Conservation (phyloP, 2,888 invertebrate genomes). For the Drosophila greeni region DNA sequence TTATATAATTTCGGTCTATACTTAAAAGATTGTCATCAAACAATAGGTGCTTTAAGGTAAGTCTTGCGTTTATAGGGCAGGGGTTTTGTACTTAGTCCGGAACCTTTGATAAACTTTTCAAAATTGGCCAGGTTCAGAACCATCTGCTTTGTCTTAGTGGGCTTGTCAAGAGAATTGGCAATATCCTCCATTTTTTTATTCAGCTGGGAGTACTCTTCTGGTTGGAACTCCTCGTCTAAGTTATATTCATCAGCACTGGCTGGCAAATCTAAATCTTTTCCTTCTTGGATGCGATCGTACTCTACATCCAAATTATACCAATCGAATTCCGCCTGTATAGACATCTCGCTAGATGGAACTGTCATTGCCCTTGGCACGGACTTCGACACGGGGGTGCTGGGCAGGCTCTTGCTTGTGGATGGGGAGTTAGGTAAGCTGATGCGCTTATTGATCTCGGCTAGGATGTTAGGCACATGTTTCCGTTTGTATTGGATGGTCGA, state of each 20-base stretch:
- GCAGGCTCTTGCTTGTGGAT: slow-evolving; percentile 54
- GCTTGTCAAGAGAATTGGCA: neutral
- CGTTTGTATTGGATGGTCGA: slow-evolving; percentile 69
- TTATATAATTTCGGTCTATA: slow-evolving; percentile 49
- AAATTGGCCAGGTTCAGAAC: slow-evolving; percentile 74
- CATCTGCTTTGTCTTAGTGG: slow-evolving; percentile 62
- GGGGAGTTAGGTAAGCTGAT: slow-evolving; percentile 70
- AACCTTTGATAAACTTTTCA: slow-evolving; percentile 77
- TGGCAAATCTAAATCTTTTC: slow-evolving; percentile 1
- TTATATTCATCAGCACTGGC: slow-evolving; percentile 76
- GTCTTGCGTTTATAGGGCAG: slow-evolving; percentile 77
- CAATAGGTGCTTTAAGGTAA: slow-evolving; percentile 78
- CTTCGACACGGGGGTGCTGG: slow-evolving; percentile 50
- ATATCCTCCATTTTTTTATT: slow-evolving; percentile 1
- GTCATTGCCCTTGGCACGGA: slow-evolving; percentile 44
- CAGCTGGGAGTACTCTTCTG: slow-evolving; percentile 20
- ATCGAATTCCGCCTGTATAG: slow-evolving; percentile 78
- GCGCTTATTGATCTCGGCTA: slow-evolving; percentile 77
- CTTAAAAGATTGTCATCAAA: slow-evolving; percentile 48
- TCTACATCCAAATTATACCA: slow-evolving; percentile 79
- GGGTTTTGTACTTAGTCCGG: slow-evolving; percentile 76
- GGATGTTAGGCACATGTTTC: slow-evolving; percentile 76
- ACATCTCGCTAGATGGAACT: slow-evolving; percentile 61
- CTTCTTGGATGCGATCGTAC: slow-evolving; percentile 67
- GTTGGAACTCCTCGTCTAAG: slow-evolving; percentile 76